Evolutionary conservation across 2,888 invertebrate species (phyloP), one percentile per base, ranked within the genome.

Genomic region (Neelides folsomi): DNA sequence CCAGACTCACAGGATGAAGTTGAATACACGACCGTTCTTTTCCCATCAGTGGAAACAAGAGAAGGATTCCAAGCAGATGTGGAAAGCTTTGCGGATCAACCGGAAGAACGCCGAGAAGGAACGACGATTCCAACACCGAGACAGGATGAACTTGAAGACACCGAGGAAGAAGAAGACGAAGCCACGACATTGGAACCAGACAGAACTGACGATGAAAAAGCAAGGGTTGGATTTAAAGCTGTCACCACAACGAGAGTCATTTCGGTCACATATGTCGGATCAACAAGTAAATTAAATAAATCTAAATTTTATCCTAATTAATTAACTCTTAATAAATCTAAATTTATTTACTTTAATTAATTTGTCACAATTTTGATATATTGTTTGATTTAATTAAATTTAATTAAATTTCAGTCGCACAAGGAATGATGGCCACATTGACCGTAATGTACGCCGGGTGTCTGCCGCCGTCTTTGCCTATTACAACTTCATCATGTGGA

Each of bases 391-490:
- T 3, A 5, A 27, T 7, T 27, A 27, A 27, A 5, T 27, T 27
- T 27, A n/a, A n/a, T n/a, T 27, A 5, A 7, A 5, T 27, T 3
- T 16, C 45, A n/a, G 57, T 52, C 0, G 49, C 57, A 7, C 59
- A 54, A 5, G 51, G 42, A 7, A 18, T 48, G 12, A 37, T 36
- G 40, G 47, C 52, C 2, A 58, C 58, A 1, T 16, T 63, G 9
- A 50, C 55, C 1, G 43, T 63, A 2, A 52, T 4, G n/a, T 63
- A 62, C 42, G 39, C 42, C 2, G 61, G 63, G 1, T 63, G 63
- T 40, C 47, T 49, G 8, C 61, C 63, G 1, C 49, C 49, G 2
- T 19, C 43, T 9, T 41, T 55, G 3, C 58, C 60, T 1, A 19
- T 52, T 43, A n/a, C 15, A 9, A 42, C 48, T 13, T 36, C 44